These are phyloP conservation scores for Dicranocentrus wangi DNA, from an alignment of 2,888 invertebrate species.

Conservation along the genomic window DNA sequence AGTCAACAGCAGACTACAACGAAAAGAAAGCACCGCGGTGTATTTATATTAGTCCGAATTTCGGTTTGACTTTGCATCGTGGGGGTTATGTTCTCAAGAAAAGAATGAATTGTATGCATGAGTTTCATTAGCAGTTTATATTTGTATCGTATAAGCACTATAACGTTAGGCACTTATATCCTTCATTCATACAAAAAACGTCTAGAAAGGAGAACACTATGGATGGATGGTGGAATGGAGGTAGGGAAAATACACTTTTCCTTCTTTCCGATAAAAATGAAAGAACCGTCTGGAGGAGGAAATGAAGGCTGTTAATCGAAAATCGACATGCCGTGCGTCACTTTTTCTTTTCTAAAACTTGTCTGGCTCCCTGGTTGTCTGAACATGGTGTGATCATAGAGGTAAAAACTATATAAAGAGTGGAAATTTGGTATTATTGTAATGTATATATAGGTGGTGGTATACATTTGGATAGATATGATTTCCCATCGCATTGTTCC, in stretches of 20 bases:
- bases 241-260: not conserved
- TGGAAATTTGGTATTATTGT: no score
- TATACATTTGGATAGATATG: no score
- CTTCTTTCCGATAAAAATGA: slow-evolving; percentile 35
- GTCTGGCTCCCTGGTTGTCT: not conserved
- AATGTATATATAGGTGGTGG: no score
- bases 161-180: not conserved
- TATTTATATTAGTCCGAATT: no score
- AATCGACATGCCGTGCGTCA: slow-evolving; percentile 45
- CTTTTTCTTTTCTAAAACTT: not conserved
- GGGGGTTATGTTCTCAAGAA: no score
- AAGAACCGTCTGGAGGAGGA: slow-evolving; percentile 14
- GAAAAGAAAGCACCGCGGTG: no score
- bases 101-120: not conserved
- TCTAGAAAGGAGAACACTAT: slow-evolving; percentile 10
- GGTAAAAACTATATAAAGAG: not conserved
- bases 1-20: no score
- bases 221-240: not conserved
- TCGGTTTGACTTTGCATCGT: no score
- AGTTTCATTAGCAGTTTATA: not conserved
- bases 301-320: slow-evolving; percentile 52
- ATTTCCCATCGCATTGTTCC: not conserved
- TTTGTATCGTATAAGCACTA: not conserved
- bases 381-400: not conserved
- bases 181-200: no score